Evolutionary conservation across 2,888 invertebrate genomes (phyloP), one percentile per base, ranked within the genome.

Genomic region (Gisinianus flammeolus): DNA sequence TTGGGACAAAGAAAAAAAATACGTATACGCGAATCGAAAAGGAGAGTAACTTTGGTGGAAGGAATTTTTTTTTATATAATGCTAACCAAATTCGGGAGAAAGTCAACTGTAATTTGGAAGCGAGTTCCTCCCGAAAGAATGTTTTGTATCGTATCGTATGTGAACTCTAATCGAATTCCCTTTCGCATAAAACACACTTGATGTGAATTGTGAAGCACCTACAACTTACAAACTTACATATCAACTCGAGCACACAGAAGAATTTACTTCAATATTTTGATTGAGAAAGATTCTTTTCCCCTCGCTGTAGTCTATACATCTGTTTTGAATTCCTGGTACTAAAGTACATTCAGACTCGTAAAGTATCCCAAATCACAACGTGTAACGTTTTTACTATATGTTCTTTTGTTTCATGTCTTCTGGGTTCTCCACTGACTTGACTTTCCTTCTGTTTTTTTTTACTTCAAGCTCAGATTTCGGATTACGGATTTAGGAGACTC

Each of bases 271-370:
- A 44, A 44, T 44, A 44, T 44, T 44, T 44, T 44, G 44, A 44
- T 44, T 44, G 44, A 44, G 16, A 6, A 10, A 44, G 16, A 44
- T n/a, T n/a, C 44, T 44, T 44, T 44, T 16, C 44, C 44, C 44
- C 44, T 44, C 44, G 16, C 16, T n/a, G n/a, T 44, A 1, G 44
- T 6, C 44, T 58, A 19, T 24, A 8, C 8, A 22, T 58, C 58
- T 58, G 58, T 58, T 58, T 58, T 58, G 22, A 58, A 58, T 58
- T 58, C 58, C 8, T n/a, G n/a, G 58, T 58, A 58, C n/a, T 58
- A 58, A 58, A 58, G 8, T n/a, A 58, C 58, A 58, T n/a, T 19
- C 58, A 2, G 22, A 22, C 22, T n/a, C 58, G 58, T 58, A 24
- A 24, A 58, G 1, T 44, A 44, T 44, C 5, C n/a, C n/a, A n/a